A percentile compares a stretch with the other conserved stretches of the same genome.
Conservation (phyloP, 2,113 vertebrate species). For the Pseudorasbora parva region DNA sequence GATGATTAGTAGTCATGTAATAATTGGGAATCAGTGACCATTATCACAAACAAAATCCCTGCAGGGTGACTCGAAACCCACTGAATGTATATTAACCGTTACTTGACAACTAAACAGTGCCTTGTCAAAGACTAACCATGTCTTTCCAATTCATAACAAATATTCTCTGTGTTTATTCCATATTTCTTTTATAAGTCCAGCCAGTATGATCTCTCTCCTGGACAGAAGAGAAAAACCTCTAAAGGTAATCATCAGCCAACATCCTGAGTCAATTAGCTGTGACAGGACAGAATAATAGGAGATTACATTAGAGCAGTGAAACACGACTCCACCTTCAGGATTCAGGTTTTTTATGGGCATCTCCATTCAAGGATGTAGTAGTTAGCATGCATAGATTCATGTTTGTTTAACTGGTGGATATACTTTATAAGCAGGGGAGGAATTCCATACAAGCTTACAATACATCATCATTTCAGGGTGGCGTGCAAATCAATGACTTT, state of each 20-base stretch:
- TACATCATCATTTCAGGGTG: not conserved
- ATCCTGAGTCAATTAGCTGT: conserved; percentile 44
- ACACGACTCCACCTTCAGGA: conserved; percentile 24
- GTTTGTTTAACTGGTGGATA: not conserved
- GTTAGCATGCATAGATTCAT: not conserved
- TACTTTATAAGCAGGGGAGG: not conserved
- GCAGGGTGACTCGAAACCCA: not conserved
- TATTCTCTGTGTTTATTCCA: not conserved
- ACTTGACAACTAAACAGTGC: conserved; percentile 18
- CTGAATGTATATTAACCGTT: not conserved
- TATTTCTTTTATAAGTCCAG: not conserved
- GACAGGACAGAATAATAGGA: conserved; percentile 28
- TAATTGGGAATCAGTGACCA: not conserved
- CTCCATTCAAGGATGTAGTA: not conserved
- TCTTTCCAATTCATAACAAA: conserved; percentile 14
- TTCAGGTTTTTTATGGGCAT: conserved; percentile 5
- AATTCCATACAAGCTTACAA: not conserved
- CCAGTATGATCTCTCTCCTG: not conserved
- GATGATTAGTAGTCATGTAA: not conserved
- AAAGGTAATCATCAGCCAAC: conserved; percentile 28
- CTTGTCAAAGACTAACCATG: not conserved
- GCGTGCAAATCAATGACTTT: not conserved
- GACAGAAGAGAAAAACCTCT: not conserved
- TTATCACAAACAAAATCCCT: not conserved
- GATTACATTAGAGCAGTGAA: conserved; percentile 37